Conservation (phyloP, 2,888 invertebrate genomes). For the Xanthostigma xanthostigma region DNA sequence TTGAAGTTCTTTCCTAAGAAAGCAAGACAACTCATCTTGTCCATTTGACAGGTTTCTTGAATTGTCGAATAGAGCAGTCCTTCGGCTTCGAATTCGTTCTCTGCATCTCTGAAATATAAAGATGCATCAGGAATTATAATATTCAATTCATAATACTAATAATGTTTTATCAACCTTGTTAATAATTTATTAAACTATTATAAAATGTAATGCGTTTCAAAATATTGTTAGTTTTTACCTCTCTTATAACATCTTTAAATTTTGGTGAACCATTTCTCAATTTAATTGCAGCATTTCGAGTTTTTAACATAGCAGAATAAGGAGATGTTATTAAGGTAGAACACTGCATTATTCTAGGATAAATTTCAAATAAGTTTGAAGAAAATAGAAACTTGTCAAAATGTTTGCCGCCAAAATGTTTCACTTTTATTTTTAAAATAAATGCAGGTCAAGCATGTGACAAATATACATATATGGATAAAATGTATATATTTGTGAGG, state of each 20-base stretch:
- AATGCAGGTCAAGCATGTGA: too few species aligned
- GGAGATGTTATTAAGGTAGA: conserved; percentile 1
- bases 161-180: background rate
- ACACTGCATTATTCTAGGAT: background rate
- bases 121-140: too few species aligned
- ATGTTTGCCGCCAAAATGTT: too few species aligned
- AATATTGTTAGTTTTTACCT: background rate
- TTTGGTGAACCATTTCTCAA: conserved; percentile 4
- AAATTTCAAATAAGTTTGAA: background rate
- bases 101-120: background rate
- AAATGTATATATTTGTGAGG: too few species aligned
- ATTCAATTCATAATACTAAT: background rate
- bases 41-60: background rate
- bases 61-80: background rate
- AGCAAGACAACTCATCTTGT: background rate
- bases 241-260: conserved; percentile 3
- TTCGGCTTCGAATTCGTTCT: background rate
- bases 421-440: too few species aligned
- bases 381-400: too few species aligned
- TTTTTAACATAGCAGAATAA: background rate
- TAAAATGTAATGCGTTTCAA: too few species aligned
- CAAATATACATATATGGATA: too few species aligned
- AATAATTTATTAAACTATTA: background rate
- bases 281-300: conserved; percentile 1
- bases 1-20: background rate